Evolutionary conservation across 2,888 invertebrate species (phyloP).

Genomic region (Acanthococcus lagerstroemiae): DNA sequence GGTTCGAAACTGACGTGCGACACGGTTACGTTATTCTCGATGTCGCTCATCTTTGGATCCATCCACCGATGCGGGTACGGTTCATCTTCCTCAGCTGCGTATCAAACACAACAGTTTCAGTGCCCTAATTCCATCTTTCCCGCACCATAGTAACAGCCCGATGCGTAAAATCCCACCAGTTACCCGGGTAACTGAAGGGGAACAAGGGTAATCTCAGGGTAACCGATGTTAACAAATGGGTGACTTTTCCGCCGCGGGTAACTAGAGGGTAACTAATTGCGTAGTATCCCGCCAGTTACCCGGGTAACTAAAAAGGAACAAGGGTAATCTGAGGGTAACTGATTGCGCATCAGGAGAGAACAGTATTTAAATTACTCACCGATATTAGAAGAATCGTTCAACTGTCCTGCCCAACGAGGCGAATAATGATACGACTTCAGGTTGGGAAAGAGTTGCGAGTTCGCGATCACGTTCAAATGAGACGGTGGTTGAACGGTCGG

Average conservation of each 20-base stretch:
- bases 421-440: conserved; percentile 53
- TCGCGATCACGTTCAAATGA: conserved; percentile 53
- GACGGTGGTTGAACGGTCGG: conserved; percentile 48
- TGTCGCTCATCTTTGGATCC: conserved; percentile 31
- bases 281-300: too few relatives aligned
- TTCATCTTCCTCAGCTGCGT: conserved; percentile 32
- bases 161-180: too few relatives aligned
- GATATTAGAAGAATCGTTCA: conserved; percentile 28
- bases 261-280: too few relatives aligned
- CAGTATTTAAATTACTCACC: too few relatives aligned
- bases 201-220: too few relatives aligned
- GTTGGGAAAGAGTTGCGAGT: conserved; percentile 58
- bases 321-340: background rate
- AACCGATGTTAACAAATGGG: too few relatives aligned
- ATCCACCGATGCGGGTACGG: conserved; percentile 32
- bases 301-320: background rate
- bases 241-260: too few relatives aligned
- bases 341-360: too few relatives aligned
- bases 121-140: too few relatives aligned
- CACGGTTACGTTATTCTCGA: conserved; percentile 29
- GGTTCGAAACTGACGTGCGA: conserved; percentile 16
- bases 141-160: too few relatives aligned
- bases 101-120: background rate
- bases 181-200: too few relatives aligned
- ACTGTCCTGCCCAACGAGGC: conserved; percentile 54